Evolutionary conservation across 2,797 vertebrate genomes (phyloP).

Genomic region (Acestrorhynchus altus): DNA sequence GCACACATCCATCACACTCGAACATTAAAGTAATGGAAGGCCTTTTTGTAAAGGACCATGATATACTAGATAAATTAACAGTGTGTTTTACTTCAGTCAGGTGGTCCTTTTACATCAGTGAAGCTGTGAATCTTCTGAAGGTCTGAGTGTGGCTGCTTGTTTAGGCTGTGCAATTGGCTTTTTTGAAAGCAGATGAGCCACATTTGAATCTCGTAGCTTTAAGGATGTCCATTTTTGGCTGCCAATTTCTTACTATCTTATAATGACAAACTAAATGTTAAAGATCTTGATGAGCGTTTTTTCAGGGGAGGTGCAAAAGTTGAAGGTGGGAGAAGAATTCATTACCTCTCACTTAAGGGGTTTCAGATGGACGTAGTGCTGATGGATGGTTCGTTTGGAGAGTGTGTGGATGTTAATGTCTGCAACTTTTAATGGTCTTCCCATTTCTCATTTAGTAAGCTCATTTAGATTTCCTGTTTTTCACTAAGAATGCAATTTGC

Average conservation of each 20-base stretch:
- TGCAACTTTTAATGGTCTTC: constrained; percentile 34
- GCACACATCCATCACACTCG: not conserved
- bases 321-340: not conserved
- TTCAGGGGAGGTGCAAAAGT: not conserved
- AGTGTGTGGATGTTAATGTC: not conserved
- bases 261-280: constrained; percentile 10
- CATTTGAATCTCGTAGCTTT: not conserved
- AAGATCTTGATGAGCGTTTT: not conserved
- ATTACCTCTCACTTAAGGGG: not conserved
- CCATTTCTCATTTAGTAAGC: constrained; percentile 21
- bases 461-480: constrained; percentile 25
- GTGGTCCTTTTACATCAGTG: not conserved
- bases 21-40: not conserved
- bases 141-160: constrained; percentile 5
- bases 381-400: not conserved
- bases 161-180: not conserved
- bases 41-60: not conserved
- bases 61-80: too few species aligned
- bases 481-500: constrained; percentile 14
- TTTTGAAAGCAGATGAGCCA: constrained; percentile 14
- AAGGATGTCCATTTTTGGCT: constrained; percentile 4
- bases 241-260: constrained; percentile 18
- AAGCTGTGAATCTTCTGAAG: not conserved
- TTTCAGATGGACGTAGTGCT: not conserved
- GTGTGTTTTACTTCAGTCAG: not conserved